phyloP scores from a whole-genome alignment of 2,888 invertebrate genomes.

The Sphaeridia pumilis region DNA sequence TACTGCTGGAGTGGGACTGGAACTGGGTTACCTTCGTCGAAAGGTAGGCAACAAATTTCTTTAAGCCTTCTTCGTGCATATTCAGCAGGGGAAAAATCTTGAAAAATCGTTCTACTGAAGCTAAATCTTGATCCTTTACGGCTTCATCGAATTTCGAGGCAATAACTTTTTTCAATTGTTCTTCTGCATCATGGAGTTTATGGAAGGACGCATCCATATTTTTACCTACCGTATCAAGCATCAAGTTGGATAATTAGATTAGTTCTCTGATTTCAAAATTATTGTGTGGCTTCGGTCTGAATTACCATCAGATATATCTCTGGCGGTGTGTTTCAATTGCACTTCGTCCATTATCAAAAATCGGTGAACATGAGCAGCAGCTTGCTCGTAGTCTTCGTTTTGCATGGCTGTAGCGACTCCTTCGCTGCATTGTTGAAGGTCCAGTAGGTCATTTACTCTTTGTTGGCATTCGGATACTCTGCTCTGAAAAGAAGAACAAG shows the following conservation, averaged over 20 bases:
- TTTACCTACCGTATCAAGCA: constrained; percentile 44
- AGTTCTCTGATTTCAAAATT: not conserved
- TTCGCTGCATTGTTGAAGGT: constrained; percentile 87
- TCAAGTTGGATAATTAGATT: not conserved
- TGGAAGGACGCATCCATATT: constrained; percentile 58
- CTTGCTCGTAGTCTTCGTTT: constrained; percentile 93
- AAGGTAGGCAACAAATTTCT: constrained; percentile 74
- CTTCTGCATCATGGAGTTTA: constrained; percentile 62
- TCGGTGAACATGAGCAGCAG: constrained; percentile 87
- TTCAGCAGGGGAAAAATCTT: constrained; percentile 93
- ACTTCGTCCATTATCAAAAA: constrained; percentile 87
- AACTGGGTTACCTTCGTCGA: constrained; percentile 62
- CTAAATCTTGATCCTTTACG: constrained; percentile 71
- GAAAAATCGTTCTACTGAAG: constrained; percentile 86
- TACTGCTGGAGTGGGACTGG: too few species aligned
- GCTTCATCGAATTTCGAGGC: constrained; percentile 81
- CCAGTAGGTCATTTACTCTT: constrained; percentile 85
- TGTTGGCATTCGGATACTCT: constrained; percentile 89
- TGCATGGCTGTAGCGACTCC: constrained; percentile 91
- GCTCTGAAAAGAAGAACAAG: constrained; percentile 49
- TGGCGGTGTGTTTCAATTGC: constrained; percentile 60
- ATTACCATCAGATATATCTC: constrained; percentile 55
- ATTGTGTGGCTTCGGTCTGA: not conserved
- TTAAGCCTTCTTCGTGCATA: constrained; percentile 78
- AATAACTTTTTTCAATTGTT: constrained; percentile 57